Conservation (phyloP, 2,113 vertebrate species). For the Pteropus alecto region DNA sequence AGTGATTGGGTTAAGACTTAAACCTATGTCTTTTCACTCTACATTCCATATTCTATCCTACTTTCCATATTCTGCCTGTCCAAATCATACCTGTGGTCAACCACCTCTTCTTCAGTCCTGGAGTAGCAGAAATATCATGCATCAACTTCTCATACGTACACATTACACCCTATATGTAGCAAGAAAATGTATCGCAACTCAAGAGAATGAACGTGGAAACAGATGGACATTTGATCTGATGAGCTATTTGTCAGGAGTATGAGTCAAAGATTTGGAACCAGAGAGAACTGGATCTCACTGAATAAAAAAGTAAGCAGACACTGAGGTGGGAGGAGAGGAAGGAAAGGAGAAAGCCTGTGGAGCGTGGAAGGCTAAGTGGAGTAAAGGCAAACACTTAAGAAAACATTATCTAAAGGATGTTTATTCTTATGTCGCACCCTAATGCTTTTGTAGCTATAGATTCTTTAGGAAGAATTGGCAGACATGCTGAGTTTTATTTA, state of each 20-base stretch:
- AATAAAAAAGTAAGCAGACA: not conserved
- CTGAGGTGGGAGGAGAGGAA: accelerated
- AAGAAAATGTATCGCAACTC: not conserved
- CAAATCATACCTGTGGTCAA: not conserved
- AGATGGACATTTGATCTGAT: not conserved
- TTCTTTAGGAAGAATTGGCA: not conserved
- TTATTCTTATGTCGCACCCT: not conserved
- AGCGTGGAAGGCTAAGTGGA: not conserved
- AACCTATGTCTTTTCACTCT: not conserved
- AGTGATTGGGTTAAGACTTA: not conserved
- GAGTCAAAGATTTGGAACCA: not conserved
- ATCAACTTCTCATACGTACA: not conserved
- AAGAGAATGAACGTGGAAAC: not conserved
- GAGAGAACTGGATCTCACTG: not conserved
- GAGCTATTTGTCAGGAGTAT: not conserved
- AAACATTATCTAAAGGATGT: not conserved
- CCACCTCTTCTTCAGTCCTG: not conserved
- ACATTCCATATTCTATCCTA: not conserved
- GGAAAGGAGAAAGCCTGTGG: accelerated
- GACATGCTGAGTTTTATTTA: not conserved
- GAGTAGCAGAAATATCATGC: not conserved
- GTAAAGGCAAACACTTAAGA: not conserved
- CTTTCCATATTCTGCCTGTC: not conserved
- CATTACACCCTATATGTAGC: not conserved
- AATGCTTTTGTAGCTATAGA: not conserved